phyloP scores from a whole-genome alignment of 2,113 vertebrate genomes.

The Poeciliopsis prolifica region DNA sequence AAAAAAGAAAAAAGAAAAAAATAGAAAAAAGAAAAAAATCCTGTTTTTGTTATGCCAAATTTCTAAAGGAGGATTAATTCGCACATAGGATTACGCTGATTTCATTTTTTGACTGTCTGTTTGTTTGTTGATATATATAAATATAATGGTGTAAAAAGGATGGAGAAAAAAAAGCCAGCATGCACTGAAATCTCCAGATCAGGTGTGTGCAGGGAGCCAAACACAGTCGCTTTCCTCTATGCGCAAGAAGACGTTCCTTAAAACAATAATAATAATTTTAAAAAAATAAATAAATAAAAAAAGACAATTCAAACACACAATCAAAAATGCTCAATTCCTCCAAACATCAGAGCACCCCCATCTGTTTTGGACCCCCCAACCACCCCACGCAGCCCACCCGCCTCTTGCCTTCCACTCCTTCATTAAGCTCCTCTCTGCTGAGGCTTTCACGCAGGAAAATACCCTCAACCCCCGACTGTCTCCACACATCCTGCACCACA shows the following conservation, averaged over 20 bases:
- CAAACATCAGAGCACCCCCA: not conserved
- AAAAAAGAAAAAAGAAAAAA: not conserved
- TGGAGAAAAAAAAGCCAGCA: not conserved
- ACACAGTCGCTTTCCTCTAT: not conserved
- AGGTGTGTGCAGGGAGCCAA: not conserved
- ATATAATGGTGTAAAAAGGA: no score
- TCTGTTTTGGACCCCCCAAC: not conserved
- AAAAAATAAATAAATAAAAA: no score
- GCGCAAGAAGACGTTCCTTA: not conserved
- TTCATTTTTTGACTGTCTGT: not conserved
- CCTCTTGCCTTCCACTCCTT: not conserved
- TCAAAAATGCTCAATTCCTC: not conserved
- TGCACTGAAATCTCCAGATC: not conserved
- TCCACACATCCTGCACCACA: not conserved
- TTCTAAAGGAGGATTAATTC: not conserved
- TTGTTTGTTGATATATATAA: no score
- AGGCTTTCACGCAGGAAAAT: not conserved
- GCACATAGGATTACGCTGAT: not conserved
- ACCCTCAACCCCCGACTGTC: not conserved
- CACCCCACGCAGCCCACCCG: not conserved
- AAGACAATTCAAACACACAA: not conserved
- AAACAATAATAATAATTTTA: no score
- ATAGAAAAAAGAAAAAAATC: no score
- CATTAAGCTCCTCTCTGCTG: not conserved
- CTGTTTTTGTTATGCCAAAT: not conserved